Evolutionary conservation across 1,140 invertebrate species (phyloP).

Genomic region (Drosophila albomicans): DNA sequence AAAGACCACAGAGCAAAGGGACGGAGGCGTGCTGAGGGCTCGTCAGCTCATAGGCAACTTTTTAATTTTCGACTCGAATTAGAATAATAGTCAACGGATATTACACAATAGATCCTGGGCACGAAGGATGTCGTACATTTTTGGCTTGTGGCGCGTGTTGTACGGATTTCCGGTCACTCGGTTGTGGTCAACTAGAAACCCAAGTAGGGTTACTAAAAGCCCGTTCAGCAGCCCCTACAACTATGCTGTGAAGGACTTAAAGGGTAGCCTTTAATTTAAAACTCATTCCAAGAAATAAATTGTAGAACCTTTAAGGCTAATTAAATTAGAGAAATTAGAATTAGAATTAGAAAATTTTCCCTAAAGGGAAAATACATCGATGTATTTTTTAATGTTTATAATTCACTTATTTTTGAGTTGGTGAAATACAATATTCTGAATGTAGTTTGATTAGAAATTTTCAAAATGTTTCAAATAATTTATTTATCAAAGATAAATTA

Average conservation of each 20-base stretch:
- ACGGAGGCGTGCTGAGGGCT: not conserved
- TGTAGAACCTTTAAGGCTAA: not conserved
- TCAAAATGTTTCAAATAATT: too few relatives aligned
- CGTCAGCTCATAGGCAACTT: conserved; percentile 41
- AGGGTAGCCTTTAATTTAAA: conserved; percentile 16
- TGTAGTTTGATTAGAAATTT: too few relatives aligned
- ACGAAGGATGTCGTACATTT: conserved; percentile 16
- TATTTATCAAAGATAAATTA: too few relatives aligned
- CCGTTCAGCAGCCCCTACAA: not conserved
- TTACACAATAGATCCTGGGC: conserved; percentile 45
- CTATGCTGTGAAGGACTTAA: not conserved
- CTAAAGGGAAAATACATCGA: not conserved
- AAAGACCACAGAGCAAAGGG: conserved; percentile 1
- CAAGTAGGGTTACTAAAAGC: conserved; percentile 27
- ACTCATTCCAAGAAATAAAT: not conserved
- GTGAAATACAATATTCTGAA: too few relatives aligned
- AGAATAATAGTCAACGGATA: conserved; percentile 56
- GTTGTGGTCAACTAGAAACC: conserved; percentile 26
- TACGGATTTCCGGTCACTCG: conserved; percentile 46
- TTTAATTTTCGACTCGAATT: conserved; percentile 57
- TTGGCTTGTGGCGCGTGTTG: conserved; percentile 33
- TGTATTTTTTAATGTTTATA: too few relatives aligned
- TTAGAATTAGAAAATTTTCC: too few relatives aligned
- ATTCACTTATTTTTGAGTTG: too few relatives aligned
- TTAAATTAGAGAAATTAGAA: not conserved